Evolutionary conservation across 2,888 invertebrate genomes (phyloP).

Genomic region (Onchidella celtica): DNA sequence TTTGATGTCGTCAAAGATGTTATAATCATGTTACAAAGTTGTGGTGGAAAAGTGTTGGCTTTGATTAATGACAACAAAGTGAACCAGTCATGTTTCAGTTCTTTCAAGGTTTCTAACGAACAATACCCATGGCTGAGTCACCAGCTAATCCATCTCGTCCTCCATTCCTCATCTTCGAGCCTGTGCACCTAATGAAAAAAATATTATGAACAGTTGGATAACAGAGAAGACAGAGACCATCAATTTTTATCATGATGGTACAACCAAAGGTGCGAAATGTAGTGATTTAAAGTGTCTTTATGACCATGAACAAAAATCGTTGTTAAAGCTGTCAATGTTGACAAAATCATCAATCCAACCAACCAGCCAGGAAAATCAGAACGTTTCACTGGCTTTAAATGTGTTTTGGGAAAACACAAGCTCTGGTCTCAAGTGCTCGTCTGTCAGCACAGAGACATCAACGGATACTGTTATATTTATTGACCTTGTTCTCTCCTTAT

Average conservation of each 20-base stretch:
- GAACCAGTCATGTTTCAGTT: background rate
- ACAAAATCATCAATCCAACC: background rate
- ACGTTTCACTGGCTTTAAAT: slow-evolving; percentile 7
- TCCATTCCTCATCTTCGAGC: slow-evolving; percentile 1
- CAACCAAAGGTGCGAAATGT: background rate
- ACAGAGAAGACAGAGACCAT: slow-evolving; percentile 6
- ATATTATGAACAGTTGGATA: slow-evolving; percentile 13
- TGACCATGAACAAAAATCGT: background rate
- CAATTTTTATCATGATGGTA: background rate
- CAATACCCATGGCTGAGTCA: slow-evolving; percentile 5
- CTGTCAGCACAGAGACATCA: background rate
- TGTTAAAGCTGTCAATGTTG: slow-evolving; percentile 1
- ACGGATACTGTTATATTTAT: slow-evolving; percentile 19
- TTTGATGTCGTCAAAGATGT: background rate
- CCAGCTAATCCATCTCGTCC: background rate
- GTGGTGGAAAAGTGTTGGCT: background rate
- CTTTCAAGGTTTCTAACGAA: background rate
- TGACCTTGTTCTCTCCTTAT: background rate
- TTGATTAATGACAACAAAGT: slow-evolving; percentile 11
- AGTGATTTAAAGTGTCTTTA: background rate
- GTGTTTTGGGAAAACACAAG: slow-evolving; percentile 18
- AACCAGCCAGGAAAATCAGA: slow-evolving; percentile 13
- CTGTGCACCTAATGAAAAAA: slow-evolving; percentile 16
- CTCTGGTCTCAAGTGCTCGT: slow-evolving; percentile 13
- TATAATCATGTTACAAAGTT: background rate